Conservation (phyloP, 1,140 invertebrate species). For the Drosophila subpulchrella region DNA sequence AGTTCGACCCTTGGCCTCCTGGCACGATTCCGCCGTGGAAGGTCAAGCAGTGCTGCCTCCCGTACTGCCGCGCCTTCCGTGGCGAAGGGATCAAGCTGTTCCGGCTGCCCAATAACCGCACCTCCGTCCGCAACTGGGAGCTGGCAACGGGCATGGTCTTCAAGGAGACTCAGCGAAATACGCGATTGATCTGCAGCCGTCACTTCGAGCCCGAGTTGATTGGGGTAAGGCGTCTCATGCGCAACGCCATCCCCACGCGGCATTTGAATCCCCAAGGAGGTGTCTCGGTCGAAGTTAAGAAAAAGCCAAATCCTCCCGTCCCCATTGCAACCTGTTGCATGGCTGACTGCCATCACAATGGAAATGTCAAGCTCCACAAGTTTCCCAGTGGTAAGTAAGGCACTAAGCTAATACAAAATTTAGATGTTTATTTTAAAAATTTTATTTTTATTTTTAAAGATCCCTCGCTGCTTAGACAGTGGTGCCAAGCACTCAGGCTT, state of each 20-base stretch:
- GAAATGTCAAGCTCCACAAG: conserved; percentile 45
- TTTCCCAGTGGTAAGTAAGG: conserved; percentile 58
- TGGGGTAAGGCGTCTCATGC: conserved; percentile 65
- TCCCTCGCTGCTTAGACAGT: conserved; percentile 46
- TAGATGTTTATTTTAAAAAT: background rate
- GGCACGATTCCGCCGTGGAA: conserved; percentile 53
- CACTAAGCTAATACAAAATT: too few relatives aligned
- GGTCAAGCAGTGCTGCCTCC: conserved; percentile 67
- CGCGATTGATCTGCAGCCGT: conserved; percentile 68
- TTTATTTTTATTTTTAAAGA: conserved; percentile 26
- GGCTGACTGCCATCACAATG: conserved; percentile 40
- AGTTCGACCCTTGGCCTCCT: conserved; percentile 25
- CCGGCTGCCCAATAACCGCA: conserved; percentile 57
- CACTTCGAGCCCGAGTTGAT: conserved; percentile 69
- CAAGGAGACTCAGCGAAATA: conserved; percentile 68
- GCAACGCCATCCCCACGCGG: conserved; percentile 62
- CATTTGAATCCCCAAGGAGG: conserved; percentile 31
- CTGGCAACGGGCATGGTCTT: conserved; percentile 64
- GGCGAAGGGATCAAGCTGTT: conserved; percentile 72
- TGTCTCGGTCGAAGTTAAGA: background rate
- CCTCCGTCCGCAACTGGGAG: conserved; percentile 64
- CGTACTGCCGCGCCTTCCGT: conserved; percentile 62
- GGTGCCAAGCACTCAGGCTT: conserved; percentile 55
- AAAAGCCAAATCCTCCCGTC: background rate
- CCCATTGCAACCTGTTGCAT: conserved; percentile 48